Conservation (phyloP, 2,888 invertebrate genomes). For the Cerastis leucographa region DNA sequence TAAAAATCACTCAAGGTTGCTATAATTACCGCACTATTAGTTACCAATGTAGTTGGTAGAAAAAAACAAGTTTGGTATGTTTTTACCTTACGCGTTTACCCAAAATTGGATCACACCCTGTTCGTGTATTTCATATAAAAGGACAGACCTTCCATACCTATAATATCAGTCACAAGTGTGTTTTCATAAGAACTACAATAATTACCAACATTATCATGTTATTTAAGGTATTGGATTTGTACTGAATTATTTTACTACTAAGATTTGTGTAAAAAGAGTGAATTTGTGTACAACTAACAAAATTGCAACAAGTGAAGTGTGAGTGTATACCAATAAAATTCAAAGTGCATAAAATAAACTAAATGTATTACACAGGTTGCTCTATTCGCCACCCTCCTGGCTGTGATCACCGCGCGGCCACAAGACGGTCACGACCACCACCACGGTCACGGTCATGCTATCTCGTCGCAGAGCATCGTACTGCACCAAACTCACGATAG, state of each 20-base stretch:
- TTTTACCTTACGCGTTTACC: conserved; percentile 10
- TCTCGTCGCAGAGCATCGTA: no score
- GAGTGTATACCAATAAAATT: background rate
- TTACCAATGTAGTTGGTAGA: background rate
- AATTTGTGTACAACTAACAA: background rate
- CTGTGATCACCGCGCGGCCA: conserved; percentile 46
- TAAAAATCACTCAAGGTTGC: conserved; percentile 24
- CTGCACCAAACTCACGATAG: no score
- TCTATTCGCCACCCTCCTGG: conserved; percentile 36
- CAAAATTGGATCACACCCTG: conserved; percentile 7
- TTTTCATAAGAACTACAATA: conserved; percentile 3
- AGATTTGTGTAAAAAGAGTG: background rate
- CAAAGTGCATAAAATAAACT: background rate
- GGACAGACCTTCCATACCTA: conserved; percentile 6
- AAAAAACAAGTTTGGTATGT: conserved; percentile 29
- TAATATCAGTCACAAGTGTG: conserved; percentile 36
- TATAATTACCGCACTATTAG: conserved; percentile 2
- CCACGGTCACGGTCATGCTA: conserved; percentile 67
- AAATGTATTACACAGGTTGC: conserved; percentile 25
- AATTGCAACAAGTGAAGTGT: conserved; percentile 8
- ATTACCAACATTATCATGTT: conserved; percentile 34
- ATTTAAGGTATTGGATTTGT: conserved; percentile 29
- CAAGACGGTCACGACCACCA: conserved; percentile 62
- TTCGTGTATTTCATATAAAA: conserved; percentile 41
- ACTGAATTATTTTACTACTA: background rate